Evolutionary conservation across 2,113 vertebrate genomes (phyloP).

Genomic region (Coptodon rendalli): DNA sequence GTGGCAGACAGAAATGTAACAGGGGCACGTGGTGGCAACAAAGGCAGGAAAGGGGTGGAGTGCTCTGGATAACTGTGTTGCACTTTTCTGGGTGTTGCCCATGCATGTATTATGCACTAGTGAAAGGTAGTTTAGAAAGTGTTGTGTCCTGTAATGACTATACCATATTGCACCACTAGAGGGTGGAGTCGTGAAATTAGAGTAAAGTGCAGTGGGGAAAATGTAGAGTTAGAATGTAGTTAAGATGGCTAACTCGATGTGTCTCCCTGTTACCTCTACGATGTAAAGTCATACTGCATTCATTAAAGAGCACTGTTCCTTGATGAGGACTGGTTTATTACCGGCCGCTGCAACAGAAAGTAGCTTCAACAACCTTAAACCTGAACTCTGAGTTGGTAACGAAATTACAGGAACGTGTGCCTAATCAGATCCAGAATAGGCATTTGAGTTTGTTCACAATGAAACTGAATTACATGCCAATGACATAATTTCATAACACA

Average conservation of each 20-base stretch:
- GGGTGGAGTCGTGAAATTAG: too few relatives aligned
- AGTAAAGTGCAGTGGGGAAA: too few relatives aligned
- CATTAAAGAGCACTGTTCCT: too few relatives aligned
- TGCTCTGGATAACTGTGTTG: background rate
- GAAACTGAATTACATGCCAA: background rate
- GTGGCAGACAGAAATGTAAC: background rate
- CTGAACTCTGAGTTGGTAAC: background rate
- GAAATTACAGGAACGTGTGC: background rate
- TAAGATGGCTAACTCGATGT: too few relatives aligned
- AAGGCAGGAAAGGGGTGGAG: background rate
- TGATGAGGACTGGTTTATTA: too few relatives aligned
- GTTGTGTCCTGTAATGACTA: too few relatives aligned
- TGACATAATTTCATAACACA: background rate
- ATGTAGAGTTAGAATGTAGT: too few relatives aligned
- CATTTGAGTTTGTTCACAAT: background rate
- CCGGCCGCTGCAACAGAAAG: background rate
- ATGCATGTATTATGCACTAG: background rate
- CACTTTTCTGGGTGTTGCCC: background rate
- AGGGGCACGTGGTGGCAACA: background rate
- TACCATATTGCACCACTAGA: too few relatives aligned
- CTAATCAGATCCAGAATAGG: background rate
- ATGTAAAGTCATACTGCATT: too few relatives aligned
- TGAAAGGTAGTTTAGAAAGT: background rate
- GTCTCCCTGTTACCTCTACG: too few relatives aligned
- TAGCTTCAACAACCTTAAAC: background rate